Evolutionary conservation across 2,113 vertebrate species (phyloP).

Genomic region (Nyctibius bracteatus): DNA sequence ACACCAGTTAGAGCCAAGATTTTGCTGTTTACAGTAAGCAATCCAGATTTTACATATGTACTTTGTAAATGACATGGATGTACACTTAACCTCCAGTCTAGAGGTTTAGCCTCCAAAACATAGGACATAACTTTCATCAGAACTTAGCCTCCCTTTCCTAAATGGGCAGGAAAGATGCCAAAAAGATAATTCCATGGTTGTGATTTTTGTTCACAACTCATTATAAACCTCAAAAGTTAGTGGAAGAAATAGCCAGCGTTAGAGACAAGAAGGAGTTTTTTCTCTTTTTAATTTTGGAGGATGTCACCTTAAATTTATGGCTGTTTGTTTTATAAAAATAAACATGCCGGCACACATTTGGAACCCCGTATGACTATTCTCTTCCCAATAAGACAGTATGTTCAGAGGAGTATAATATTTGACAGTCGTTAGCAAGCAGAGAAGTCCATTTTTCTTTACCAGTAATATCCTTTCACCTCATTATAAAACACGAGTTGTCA

Average conservation of each 20-base stretch:
- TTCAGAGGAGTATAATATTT: slow-evolving; percentile 47
- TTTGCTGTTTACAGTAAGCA: slow-evolving; percentile 31
- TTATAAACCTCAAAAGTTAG: not conserved
- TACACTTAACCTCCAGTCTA: not conserved
- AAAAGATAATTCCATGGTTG: not conserved
- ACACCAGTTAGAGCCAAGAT: not conserved
- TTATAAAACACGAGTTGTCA: slow-evolving; percentile 71
- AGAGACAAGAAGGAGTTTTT: not conserved
- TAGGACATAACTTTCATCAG: slow-evolving; percentile 21
- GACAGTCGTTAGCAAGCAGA: slow-evolving; percentile 65
- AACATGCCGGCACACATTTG: slow-evolving; percentile 27
- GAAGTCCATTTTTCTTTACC: slow-evolving; percentile 44
- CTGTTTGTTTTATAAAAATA: slow-evolving; percentile 53
- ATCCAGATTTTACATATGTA: not conserved
- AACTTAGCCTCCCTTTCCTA: slow-evolving; percentile 16
- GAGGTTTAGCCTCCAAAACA: not conserved
- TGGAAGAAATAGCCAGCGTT: not conserved
- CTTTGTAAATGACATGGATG: not conserved
- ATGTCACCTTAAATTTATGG: slow-evolving; percentile 22
- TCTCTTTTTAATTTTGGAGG: not conserved
- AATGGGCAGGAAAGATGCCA: not conserved
- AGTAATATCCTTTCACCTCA: slow-evolving; percentile 67
- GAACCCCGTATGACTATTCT: slow-evolving; percentile 36
- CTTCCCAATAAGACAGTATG: slow-evolving; percentile 36
- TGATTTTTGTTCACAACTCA: not conserved